A percentile compares a stretch with the other conserved stretches of the same genome.
Evolutionary conservation across 2,888 invertebrate species (phyloP).

Genomic region (Meliscaeva auricollis): DNA sequence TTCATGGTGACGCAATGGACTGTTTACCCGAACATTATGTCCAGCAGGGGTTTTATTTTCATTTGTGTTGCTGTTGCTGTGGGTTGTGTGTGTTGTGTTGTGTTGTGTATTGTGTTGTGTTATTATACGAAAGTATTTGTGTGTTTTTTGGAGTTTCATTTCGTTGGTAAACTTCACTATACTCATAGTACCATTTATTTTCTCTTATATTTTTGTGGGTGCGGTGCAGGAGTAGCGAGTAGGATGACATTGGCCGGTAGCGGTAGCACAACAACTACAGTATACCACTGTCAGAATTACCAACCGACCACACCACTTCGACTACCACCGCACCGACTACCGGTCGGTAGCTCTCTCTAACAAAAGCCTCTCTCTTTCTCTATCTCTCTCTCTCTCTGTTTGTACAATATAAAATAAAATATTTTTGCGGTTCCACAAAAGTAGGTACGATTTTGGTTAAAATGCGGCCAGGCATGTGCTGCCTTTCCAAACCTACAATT

Average conservation of each 20-base stretch:
- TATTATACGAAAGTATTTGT: constrained; percentile 11
- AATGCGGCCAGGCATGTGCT: constrained; percentile 51
- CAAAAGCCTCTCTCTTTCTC: constrained; percentile 42
- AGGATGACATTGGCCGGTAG: constrained; percentile 35
- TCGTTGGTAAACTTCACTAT: constrained; percentile 53
- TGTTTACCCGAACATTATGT: constrained; percentile 72
- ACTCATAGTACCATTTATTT: constrained; percentile 15
- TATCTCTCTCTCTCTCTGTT: constrained; percentile 36
- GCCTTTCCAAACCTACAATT: background rate
- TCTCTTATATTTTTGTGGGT: constrained; percentile 20
- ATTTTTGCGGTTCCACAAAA: constrained; percentile 66
- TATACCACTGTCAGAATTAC: constrained; percentile 12
- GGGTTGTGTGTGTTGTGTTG: constrained; percentile 18
- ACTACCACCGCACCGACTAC: constrained; percentile 8
- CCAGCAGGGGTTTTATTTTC: constrained; percentile 68
- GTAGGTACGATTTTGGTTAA: constrained; percentile 67
- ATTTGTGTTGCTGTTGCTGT: constrained; percentile 31
- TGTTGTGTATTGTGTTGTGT: background rate
- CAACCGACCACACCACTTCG: background rate
- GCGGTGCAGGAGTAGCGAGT: background rate
- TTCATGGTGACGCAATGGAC: constrained; percentile 71
- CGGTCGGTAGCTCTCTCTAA: constrained; percentile 13
- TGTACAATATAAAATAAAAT: constrained; percentile 65
- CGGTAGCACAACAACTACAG: no score
- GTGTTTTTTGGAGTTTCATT: constrained; percentile 53